phyloP scores from a whole-genome alignment of 2,113 vertebrate species.

The Neopipo cinnamomea region DNA sequence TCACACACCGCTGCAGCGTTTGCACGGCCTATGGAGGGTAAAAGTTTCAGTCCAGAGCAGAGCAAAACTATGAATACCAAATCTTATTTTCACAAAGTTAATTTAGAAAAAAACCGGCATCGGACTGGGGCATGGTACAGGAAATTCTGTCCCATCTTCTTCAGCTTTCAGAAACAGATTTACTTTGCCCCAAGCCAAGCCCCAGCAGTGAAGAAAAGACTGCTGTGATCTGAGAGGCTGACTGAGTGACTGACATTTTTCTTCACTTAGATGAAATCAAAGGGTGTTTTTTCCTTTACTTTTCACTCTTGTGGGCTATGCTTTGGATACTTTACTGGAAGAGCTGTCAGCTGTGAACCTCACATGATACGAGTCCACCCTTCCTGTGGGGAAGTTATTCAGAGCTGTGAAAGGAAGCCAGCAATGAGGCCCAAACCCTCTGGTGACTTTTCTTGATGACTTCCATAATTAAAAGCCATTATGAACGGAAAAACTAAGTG shows the following conservation, averaged over 20 bases:
- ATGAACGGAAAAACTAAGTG: slow-evolving; percentile 51
- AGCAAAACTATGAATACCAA: background rate
- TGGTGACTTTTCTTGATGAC: slow-evolving; percentile 56
- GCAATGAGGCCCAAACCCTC: slow-evolving; percentile 45
- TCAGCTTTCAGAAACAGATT: slow-evolving; percentile 8
- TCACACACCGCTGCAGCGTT: background rate
- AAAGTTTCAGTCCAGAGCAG: background rate
- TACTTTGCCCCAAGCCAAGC: background rate
- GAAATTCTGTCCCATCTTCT: background rate
- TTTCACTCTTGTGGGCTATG: background rate
- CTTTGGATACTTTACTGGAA: slow-evolving; percentile 50
- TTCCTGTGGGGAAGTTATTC: slow-evolving; percentile 70
- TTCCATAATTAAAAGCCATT: slow-evolving; percentile 61
- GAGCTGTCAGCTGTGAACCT: slow-evolving; percentile 54
- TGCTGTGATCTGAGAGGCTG: background rate
- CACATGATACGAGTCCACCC: slow-evolving; percentile 47
- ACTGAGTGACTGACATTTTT: slow-evolving; percentile 14
- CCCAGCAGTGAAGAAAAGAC: background rate
- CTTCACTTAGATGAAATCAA: slow-evolving; percentile 30
- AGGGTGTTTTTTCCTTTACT: slow-evolving; percentile 19
- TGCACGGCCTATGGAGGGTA: accelerated
- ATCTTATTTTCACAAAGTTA: background rate
- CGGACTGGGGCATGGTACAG: background rate
- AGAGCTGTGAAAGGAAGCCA: slow-evolving; percentile 65
- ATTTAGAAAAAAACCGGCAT: background rate